Evolutionary conservation across 2,797 vertebrate genomes (phyloP).

Genomic region (Argyrosomus regius): DNA sequence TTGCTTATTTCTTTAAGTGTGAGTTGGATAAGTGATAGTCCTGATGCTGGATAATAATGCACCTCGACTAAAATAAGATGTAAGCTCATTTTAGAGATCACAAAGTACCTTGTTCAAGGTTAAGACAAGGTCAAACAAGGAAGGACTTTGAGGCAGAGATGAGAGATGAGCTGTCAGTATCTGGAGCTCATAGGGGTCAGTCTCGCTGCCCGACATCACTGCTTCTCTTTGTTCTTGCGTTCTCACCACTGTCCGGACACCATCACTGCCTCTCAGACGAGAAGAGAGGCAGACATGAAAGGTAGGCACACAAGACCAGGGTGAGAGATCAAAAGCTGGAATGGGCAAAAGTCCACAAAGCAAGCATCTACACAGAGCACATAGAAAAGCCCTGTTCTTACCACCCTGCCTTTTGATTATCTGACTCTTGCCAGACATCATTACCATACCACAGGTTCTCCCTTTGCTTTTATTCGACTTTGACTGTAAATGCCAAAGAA

Average conservation of each 20-base stretch:
- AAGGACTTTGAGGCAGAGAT: constrained; percentile 58
- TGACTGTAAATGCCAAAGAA: constrained; percentile 14
- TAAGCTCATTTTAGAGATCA: constrained; percentile 24
- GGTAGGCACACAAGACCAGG: constrained; percentile 22
- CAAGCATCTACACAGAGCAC: constrained; percentile 23
- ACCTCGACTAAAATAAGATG: neutral
- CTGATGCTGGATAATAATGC: neutral
- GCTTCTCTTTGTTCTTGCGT: constrained; percentile 61
- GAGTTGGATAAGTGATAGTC: neutral
- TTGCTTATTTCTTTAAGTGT: neutral
- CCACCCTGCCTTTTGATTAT: constrained; percentile 61
- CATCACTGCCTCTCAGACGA: constrained; percentile 40
- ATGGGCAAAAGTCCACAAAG: constrained; percentile 29
- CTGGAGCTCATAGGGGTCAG: constrained; percentile 35
- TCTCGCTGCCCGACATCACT: constrained; percentile 33
- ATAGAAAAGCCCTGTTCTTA: constrained; percentile 28
- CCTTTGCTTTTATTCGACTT: neutral
- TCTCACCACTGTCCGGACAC: constrained; percentile 50
- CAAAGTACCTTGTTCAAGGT: constrained; percentile 30
- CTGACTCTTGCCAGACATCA: constrained; percentile 31
- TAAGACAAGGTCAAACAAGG: constrained; percentile 40
- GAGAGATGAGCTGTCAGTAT: constrained; percentile 72
- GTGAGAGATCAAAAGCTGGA: constrained; percentile 63
- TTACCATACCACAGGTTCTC: constrained; percentile 27
- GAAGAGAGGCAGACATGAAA: constrained; percentile 67